Evolutionary conservation across 2,113 vertebrate genomes (phyloP), one percentile per base, ranked within the genome.

Genomic region (Epinephelus fuscoguttatus): DNA sequence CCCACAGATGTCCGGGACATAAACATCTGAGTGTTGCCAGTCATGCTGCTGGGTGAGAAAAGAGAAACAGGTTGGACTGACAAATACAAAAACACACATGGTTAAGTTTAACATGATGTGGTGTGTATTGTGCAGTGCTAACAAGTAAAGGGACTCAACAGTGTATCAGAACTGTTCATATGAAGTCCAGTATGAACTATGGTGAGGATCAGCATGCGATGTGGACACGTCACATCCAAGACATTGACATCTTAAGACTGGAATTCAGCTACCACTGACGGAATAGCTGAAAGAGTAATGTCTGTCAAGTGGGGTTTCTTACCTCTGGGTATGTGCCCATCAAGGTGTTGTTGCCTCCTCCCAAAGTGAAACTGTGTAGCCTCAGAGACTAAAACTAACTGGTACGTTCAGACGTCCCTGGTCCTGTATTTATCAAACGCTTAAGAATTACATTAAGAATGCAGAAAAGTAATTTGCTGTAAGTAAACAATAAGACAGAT

Each of bases 1-100:
- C 98, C 98, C 70, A 99, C 98, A 27, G 97, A 98, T 42, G 98
- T 99, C 89, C 94, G 96, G 80, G 98, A 98, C 49, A 95, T 99
- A 90, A 97, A 97, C 95, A 96, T 99, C 94, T 99, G 87, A 70
- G 68, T 8, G 19, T 47, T 18, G 49, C 30, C 27, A 67, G 18
- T 72, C 37, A 17, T 0, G 18, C 1, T 70, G 42, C 13, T 19
- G 53, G 42, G 30, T 33, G 59, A 78, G 42, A 66, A 18, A 12
- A 64, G 13, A 0, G 19, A 23, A 49, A n/a, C 71, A 17, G 53
- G 21, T 12, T 12, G 45, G 49, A 25, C 37, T 76, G 60, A 45
- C 63, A 60, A 10, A 50, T 1, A 42, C 40, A n/a, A 33, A 67
- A 49, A 67, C 37, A 57, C 61, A 73, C 55, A 6, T 4, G 12